Conservation (phyloP, 2,888 invertebrate species). For the Nasonia oneida region DNA sequence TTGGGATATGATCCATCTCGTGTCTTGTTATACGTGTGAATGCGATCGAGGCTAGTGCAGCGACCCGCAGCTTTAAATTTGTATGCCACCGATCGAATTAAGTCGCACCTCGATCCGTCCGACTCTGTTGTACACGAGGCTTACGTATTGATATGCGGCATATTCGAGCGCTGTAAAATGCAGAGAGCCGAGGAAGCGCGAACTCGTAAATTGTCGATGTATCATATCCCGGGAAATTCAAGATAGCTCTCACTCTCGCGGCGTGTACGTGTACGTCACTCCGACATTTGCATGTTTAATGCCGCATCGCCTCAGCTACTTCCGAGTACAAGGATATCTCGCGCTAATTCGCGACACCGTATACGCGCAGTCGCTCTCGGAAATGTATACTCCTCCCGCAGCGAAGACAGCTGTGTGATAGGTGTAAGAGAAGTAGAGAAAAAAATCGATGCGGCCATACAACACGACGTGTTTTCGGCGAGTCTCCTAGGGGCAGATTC, state of each 20-base stretch:
- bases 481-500: conserved; percentile 40
- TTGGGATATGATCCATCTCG: not conserved
- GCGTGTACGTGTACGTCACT: not conserved
- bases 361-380: not conserved
- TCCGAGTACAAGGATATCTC: conserved; percentile 13
- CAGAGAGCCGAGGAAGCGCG: not conserved
- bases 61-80: too few relatives aligned
- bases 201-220: conserved; percentile 7
- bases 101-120: too few relatives aligned
- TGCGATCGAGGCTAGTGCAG: too few relatives aligned
- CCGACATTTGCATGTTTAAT: conserved; percentile 60
- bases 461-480: not conserved
- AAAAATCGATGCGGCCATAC: not conserved
- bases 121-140: too few relatives aligned
- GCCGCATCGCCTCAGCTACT: conserved; percentile 29
- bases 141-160: not conserved
- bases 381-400: not conserved
- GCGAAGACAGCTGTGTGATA: not conserved
- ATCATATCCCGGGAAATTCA: conserved; percentile 38
- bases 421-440: not conserved
- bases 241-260: conserved; percentile 35
- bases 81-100: too few relatives aligned
- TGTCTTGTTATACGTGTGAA: too few relatives aligned
- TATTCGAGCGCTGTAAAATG: not conserved
- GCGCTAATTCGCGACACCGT: conserved; percentile 34